Percentiles rank a stretch among this genome's conserved stretches.
Conservation (phyloP, 1,140 invertebrate genomes). For the Eurosta solidaginis region DNA sequence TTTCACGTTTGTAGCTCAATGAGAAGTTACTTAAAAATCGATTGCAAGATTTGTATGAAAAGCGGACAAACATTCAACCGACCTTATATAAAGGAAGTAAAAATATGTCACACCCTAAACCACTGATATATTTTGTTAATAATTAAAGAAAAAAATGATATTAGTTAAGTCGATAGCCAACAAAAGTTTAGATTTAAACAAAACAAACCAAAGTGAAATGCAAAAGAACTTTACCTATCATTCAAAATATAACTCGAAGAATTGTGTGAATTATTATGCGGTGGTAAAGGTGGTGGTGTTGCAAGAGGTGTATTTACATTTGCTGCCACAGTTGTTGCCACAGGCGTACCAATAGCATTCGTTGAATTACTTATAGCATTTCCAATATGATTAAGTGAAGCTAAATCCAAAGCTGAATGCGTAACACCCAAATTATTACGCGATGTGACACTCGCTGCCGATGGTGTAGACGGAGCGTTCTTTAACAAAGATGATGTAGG, state of each 20-base stretch:
- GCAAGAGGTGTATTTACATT: not conserved
- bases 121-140: conserved; percentile 11
- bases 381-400: conserved; percentile 25
- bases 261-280: conserved; percentile 25
- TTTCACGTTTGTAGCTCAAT: no score
- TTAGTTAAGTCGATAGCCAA: no score
- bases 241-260: conserved; percentile 27
- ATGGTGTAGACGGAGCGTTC: not conserved
- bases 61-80: no score
- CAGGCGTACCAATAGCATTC: conserved; percentile 12
- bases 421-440: not conserved
- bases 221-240: conserved; percentile 21
- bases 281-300: not conserved
- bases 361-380: conserved; percentile 25
- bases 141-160: not conserved
- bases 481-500: conserved; percentile 9
- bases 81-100: no score
- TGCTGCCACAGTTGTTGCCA: not conserved
- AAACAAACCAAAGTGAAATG: no score
- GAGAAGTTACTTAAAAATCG: no score
- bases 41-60: no score
- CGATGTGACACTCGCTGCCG: not conserved
- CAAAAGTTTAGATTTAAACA: no score
- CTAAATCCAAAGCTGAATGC: not conserved
- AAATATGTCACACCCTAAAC: no score